phyloP scores from a whole-genome alignment of 2,888 invertebrate genomes.

The Stegophylla sp. region DNA sequence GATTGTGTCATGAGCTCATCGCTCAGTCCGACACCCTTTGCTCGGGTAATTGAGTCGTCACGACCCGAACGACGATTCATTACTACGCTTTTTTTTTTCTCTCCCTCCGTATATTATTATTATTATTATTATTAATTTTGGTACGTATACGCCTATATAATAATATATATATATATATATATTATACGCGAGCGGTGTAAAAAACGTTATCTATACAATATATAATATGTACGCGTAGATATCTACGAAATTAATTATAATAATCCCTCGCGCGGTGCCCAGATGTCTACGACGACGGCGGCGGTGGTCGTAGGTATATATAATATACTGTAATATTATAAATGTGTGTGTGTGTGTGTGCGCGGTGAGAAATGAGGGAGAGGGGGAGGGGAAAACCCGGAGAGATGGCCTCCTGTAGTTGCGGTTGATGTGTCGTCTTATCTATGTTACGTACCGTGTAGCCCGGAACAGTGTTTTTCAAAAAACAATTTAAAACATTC shows the following conservation, averaged over 20 bases:
- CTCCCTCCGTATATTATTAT: no score
- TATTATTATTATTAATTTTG: not conserved
- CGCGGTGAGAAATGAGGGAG: not conserved
- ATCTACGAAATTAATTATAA: conserved; percentile 24
- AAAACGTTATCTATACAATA: not conserved
- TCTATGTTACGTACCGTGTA: no score
- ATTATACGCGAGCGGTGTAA: not conserved
- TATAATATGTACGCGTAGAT: not conserved
- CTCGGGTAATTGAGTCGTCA: conserved; percentile 56
- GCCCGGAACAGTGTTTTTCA: no score
- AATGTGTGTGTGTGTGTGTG: not conserved
- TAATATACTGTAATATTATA: not conserved
- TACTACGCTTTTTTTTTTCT: conserved; percentile 12
- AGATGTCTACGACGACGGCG: conserved; percentile 27
- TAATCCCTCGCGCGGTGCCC: conserved; percentile 47
- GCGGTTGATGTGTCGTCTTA: no score
- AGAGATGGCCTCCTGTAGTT: no score
- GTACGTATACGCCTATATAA: not conserved
- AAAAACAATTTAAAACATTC: no score
- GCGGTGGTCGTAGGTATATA: no score
- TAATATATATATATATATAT: no score
- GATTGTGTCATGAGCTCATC: conserved; percentile 50
- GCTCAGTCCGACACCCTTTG: conserved; percentile 50
- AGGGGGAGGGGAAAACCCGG: not conserved
- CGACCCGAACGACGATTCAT: conserved; percentile 49